Evolutionary conservation across 2,113 vertebrate species (phyloP).

Genomic region (Nerophis ophidion): DNA sequence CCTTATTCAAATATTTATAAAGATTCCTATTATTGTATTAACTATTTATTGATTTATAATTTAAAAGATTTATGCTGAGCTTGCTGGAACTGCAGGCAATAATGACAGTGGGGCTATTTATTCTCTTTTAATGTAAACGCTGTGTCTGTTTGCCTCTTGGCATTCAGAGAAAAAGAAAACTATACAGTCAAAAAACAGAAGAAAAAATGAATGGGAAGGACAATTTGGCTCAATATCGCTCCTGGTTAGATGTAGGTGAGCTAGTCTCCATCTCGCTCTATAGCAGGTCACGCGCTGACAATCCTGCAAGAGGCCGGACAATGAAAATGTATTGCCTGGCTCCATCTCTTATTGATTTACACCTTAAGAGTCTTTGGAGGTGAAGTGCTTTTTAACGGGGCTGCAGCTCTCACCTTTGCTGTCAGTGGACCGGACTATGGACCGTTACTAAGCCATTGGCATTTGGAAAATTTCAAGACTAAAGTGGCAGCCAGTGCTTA

Average conservation of each 20-base stretch:
- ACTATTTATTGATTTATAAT: conserved; percentile 99
- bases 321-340: conserved; percentile 67
- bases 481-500: neutral
- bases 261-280: conserved; percentile 38
- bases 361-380: conserved; percentile 52
- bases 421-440: conserved; percentile 18
- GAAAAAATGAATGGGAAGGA: conserved; percentile 56
- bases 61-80: conserved; percentile 89
- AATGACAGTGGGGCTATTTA: conserved; percentile 71
- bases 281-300: conserved; percentile 64
- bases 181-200: conserved; percentile 32
- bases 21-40: conserved; percentile 93
- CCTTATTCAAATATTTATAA: conserved; percentile 90
- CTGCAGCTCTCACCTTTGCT: conserved; percentile 27
- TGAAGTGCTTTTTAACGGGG: conserved; percentile 34
- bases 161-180: conserved; percentile 27
- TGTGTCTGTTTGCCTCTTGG: conserved; percentile 61
- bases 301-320: conserved; percentile 52
- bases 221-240: conserved; percentile 71
- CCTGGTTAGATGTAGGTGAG: conserved; percentile 58
- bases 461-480: conserved; percentile 18
- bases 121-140: conserved; percentile 70
- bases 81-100: conserved; percentile 73
- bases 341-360: conserved; percentile 69
- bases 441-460: conserved; percentile 2